Conservation (phyloP, 2,797 vertebrate genomes). For the Psittacula echo region DNA sequence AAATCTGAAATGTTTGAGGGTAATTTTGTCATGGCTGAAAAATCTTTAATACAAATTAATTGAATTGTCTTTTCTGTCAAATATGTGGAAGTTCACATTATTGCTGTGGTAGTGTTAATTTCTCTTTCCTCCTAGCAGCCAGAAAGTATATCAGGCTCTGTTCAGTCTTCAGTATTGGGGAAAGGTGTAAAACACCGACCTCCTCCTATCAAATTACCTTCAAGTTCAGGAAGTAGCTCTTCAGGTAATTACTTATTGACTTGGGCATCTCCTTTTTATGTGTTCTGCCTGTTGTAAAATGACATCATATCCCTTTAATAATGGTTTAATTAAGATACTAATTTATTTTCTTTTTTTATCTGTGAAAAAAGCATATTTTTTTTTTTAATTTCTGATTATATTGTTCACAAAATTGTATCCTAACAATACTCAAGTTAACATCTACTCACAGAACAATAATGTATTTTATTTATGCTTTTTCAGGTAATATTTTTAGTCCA, state of each 20-base stretch:
- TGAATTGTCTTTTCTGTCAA: neutral
- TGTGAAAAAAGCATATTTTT: neutral
- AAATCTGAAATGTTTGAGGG: neutral
- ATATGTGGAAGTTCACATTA: neutral
- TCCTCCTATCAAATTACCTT: slow-evolving; percentile 95
- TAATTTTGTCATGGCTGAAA: neutral
- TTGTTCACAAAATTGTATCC: neutral
- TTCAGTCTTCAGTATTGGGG: slow-evolving; percentile 92
- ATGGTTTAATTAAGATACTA: too few species aligned
- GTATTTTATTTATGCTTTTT: slow-evolving; percentile 41
- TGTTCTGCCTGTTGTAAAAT: neutral
- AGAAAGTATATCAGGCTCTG: slow-evolving; percentile 86
- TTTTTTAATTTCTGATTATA: neutral
- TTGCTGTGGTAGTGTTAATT: slow-evolving; percentile 54
- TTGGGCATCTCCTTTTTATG: neutral
- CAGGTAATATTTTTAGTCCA: slow-evolving; percentile 93
- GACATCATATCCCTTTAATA: neutral
- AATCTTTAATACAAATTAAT: neutral
- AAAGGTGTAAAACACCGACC: slow-evolving; percentile 96
- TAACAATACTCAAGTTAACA: neutral
- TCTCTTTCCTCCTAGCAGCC: slow-evolving; percentile 78
- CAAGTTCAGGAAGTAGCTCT: slow-evolving; percentile 85
- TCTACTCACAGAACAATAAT: neutral
- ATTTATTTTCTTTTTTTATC: too few species aligned
- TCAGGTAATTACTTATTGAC: slow-evolving; percentile 76